These are phyloP conservation scores for Motacilla alba DNA, from an alignment of 2,113 vertebrate genomes.

Conservation along the genomic window DNA sequence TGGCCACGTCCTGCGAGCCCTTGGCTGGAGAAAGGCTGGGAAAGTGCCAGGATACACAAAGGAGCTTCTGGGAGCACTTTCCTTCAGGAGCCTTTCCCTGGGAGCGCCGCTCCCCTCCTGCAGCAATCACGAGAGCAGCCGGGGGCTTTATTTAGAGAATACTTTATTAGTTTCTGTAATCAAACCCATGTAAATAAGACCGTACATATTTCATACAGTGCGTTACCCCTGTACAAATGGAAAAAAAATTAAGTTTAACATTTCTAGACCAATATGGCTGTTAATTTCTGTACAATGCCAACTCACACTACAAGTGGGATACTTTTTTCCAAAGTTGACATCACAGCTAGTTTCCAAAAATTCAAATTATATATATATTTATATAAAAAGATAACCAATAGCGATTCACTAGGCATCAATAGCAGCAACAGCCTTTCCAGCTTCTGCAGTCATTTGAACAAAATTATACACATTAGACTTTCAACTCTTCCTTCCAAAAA, in stretches of 20 bases:
- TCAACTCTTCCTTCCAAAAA: slow-evolving; percentile 63
- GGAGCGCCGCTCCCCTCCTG: neutral
- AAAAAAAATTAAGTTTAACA: slow-evolving; percentile 83
- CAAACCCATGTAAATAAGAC: slow-evolving; percentile 99
- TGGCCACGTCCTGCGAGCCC: neutral
- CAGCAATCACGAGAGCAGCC: slow-evolving; percentile 35
- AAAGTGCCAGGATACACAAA: neutral
- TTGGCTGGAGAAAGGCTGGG: neutral
- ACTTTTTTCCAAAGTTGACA: slow-evolving; percentile 79
- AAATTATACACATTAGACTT: slow-evolving; percentile 76
- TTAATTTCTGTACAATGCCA: slow-evolving; percentile 87
- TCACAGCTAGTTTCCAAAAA: slow-evolving; percentile 81
- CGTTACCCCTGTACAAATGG: slow-evolving; percentile 98
- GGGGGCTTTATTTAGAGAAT: slow-evolving; percentile 83
- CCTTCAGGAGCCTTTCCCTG: neutral
- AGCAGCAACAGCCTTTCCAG: slow-evolving; percentile 79
- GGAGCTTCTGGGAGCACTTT: neutral
- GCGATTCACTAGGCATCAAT: slow-evolving; percentile 76
- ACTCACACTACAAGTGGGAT: slow-evolving; percentile 79
- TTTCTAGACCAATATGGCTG: slow-evolving; percentile 86
- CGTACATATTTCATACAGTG: slow-evolving; percentile 99
- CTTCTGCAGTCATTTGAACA: slow-evolving; percentile 77
- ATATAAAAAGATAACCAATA: slow-evolving; percentile 82
- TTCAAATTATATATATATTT: slow-evolving; percentile 83
- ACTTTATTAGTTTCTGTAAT: slow-evolving; percentile 99